Percentiles rank a stretch among this genome's conserved stretches.
These are phyloP conservation scores for Venturia canescens DNA, from an alignment of 1,140 invertebrate genomes.

Conservation along the genomic window DNA sequence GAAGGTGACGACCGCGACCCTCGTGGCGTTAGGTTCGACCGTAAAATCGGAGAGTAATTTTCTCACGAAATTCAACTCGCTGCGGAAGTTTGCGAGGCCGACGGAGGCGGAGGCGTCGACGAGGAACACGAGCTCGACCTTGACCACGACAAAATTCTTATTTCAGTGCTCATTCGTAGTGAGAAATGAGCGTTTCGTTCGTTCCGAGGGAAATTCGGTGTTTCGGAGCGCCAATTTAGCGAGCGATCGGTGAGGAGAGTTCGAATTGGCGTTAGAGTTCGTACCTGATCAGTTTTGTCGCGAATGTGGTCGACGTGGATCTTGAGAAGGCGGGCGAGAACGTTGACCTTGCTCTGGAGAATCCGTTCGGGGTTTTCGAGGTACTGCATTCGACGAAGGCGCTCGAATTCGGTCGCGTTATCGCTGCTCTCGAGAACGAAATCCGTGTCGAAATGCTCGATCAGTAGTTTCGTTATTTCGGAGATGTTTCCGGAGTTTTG, in stretches of 20 bases:
- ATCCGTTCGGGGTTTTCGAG: slow-evolving; percentile 44
- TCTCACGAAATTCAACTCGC: slow-evolving; percentile 84
- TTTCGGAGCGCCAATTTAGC: too few relatives aligned
- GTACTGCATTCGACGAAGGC: slow-evolving; percentile 34
- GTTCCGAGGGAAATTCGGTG: too few relatives aligned
- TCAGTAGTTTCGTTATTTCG: neutral
- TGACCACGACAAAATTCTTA: slow-evolving; percentile 40
- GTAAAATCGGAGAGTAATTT: slow-evolving; percentile 85
- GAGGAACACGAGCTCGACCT: slow-evolving; percentile 83
- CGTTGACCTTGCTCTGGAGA: slow-evolving; percentile 56
- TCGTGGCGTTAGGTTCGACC: slow-evolving; percentile 80
- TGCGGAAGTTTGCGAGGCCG: slow-evolving; percentile 82
- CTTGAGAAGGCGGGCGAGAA: slow-evolving; percentile 57
- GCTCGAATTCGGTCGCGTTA: slow-evolving; percentile 13
- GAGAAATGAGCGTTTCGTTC: too few relatives aligned
- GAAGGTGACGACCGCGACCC: slow-evolving; percentile 83
- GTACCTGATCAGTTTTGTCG: slow-evolving; percentile 58
- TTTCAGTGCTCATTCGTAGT: too few relatives aligned
- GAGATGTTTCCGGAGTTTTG: neutral
- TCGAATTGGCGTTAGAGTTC: too few relatives aligned
- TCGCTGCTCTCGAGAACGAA: neutral
- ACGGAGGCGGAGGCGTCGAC: slow-evolving; percentile 84
- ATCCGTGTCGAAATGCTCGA: neutral
- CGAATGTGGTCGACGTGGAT: slow-evolving; percentile 60
- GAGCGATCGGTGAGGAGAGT: too few relatives aligned